Conservation (phyloP, 2,113 vertebrate genomes). For the Mustela nigripes region DNA sequence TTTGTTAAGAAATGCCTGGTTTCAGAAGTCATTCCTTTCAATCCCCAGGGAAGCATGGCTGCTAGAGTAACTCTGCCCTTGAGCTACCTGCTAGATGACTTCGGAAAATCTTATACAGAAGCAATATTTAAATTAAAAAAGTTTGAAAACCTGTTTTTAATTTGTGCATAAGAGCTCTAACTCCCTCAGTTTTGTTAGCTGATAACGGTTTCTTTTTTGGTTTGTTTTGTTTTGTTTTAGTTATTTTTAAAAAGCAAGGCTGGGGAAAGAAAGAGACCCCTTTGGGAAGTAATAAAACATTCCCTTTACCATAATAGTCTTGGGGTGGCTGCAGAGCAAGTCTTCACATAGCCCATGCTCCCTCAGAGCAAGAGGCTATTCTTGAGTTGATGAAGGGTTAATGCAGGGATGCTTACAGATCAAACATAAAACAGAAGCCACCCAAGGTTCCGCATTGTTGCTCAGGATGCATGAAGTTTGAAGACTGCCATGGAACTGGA, state of each 20-base stretch:
- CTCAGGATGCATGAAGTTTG: not conserved
- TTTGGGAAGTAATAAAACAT: constrained; percentile 30
- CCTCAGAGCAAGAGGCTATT: not conserved
- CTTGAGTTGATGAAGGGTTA: not conserved
- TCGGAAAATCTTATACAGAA: constrained; percentile 55
- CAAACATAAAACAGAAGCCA: not conserved
- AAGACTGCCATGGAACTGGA: not conserved
- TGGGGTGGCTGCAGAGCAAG: not conserved
- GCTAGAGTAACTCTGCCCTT: constrained; percentile 44
- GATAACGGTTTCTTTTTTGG: not conserved
- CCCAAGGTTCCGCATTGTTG: not conserved
- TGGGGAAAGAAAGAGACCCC: not conserved
- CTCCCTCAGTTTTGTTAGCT: constrained; percentile 18
- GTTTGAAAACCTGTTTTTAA: constrained; percentile 46
- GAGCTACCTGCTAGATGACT: constrained; percentile 64
- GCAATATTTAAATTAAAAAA: constrained; percentile 58
- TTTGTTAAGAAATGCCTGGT: constrained; percentile 75
- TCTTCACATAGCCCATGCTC: not conserved
- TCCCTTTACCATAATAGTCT: constrained; percentile 10
- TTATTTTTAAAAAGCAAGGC: not conserved
- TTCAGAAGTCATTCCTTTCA: constrained; percentile 56
- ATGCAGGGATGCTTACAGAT: not conserved
- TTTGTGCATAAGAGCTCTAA: constrained; percentile 55
- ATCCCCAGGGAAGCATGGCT: not conserved
- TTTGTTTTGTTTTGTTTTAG: constrained; percentile 17